Evolutionary conservation across 2,797 vertebrate species (phyloP).

Genomic region (Moxostoma hubbsi): DNA sequence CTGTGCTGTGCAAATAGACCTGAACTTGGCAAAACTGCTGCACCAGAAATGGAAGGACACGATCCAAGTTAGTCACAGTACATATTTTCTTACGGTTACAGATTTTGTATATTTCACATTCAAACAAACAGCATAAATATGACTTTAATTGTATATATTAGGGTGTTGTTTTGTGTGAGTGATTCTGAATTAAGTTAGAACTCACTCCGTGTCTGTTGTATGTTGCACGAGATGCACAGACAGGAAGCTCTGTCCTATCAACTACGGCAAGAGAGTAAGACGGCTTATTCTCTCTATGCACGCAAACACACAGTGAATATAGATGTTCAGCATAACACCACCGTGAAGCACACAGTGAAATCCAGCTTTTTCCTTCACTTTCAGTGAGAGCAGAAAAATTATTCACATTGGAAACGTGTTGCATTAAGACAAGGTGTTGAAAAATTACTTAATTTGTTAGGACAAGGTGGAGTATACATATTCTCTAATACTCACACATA

Average conservation of each 20-base stretch:
- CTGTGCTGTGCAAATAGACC: constrained; percentile 90
- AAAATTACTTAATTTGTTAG: too few relatives aligned
- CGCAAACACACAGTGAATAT: neutral
- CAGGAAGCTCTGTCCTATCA: constrained; percentile 83
- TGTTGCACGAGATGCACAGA: constrained; percentile 85
- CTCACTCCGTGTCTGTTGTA: constrained; percentile 39
- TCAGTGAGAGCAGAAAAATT: too few relatives aligned
- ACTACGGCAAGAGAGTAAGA: constrained; percentile 82
- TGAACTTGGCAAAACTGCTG: constrained; percentile 90
- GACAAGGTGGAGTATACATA: too few relatives aligned
- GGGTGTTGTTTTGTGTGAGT: neutral
- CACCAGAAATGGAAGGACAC: constrained; percentile 98
- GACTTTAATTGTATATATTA: too few relatives aligned
- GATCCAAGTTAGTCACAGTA: constrained; percentile 83
- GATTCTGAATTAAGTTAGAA: constrained; percentile 7
- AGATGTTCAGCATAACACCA: neutral
- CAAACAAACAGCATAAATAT: neutral
- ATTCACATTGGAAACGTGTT: too few relatives aligned
- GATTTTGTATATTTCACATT: neutral
- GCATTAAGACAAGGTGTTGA: too few relatives aligned
- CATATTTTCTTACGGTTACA: neutral
- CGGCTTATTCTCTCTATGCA: neutral
- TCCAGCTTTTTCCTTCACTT: too few relatives aligned
- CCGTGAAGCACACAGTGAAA: too few relatives aligned
- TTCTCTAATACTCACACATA: too few relatives aligned